phyloP scores from a whole-genome alignment of 2,113 vertebrate genomes.

The Trogon surrucura region DNA sequence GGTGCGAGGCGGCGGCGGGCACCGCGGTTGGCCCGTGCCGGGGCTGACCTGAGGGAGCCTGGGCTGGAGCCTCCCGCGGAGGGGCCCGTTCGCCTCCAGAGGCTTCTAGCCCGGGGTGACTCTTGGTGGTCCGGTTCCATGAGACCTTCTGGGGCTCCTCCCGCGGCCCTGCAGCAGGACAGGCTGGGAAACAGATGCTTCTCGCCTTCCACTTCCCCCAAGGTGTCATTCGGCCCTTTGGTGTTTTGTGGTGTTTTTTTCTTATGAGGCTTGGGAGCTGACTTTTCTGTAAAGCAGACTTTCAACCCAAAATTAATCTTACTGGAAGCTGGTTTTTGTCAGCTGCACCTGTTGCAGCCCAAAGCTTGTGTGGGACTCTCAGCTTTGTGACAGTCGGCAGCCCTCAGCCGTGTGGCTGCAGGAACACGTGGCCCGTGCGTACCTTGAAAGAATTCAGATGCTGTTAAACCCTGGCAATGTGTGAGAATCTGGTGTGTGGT shows the following conservation, averaged over 20 bases:
- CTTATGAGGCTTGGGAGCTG: too few relatives aligned
- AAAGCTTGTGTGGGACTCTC: neutral
- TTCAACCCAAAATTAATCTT: neutral
- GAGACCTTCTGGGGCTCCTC: neutral
- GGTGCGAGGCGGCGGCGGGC: neutral
- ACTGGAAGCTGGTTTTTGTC: neutral
- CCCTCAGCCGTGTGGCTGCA: neutral
- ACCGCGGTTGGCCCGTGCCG: neutral
- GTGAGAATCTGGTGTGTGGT: too few relatives aligned
- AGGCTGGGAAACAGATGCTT: too few relatives aligned
- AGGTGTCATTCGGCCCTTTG: rapidly evolving
- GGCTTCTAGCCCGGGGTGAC: too few relatives aligned
- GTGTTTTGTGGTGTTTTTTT: neutral
- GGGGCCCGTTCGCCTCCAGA: neutral
- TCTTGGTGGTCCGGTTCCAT: rapidly evolving
- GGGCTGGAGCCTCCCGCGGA: neutral
- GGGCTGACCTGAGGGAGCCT: neutral
- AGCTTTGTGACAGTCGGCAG: neutral
- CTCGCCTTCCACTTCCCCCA: rapidly evolving
- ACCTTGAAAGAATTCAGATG: rapidly evolving
- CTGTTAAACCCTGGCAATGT: too few relatives aligned
- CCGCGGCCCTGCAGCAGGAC: too few relatives aligned
- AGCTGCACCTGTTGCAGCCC: neutral
- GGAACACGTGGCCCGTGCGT: rapidly evolving
- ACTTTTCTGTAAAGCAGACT: neutral